phyloP scores from a whole-genome alignment of 1,140 invertebrate species.

The Bacillus rossius region DNA sequence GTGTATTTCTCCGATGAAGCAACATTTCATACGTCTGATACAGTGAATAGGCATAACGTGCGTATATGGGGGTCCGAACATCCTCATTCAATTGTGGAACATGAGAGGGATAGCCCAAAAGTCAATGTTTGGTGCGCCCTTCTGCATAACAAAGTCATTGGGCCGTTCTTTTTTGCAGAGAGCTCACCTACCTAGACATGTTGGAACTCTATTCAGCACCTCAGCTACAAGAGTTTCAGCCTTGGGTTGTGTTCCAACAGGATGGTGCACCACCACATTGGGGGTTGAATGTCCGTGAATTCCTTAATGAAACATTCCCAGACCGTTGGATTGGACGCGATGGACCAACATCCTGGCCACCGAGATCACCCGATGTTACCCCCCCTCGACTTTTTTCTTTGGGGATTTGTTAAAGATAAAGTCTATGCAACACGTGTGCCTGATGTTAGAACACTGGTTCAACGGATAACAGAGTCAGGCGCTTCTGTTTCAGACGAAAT shows the following conservation, averaged over 20 bases:
- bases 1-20: conserved; percentile 4
- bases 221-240: too few relatives aligned
- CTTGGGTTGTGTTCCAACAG: neutral
- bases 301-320: conserved; percentile 22
- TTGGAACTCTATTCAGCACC: too few relatives aligned
- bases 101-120: conserved; percentile 14
- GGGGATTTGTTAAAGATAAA: too few relatives aligned
- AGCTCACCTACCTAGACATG: too few relatives aligned
- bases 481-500: too few relatives aligned
- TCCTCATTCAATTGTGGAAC: neutral
- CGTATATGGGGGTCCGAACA: conserved; percentile 13
- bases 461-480: too few relatives aligned
- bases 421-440: too few relatives aligned
- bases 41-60: conserved; percentile 14
- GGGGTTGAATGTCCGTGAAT: conserved; percentile 10
- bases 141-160: too few relatives aligned
- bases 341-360: conserved; percentile 21
- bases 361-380: conserved; percentile 25
- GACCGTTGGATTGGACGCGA: conserved; percentile 22
- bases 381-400: conserved; percentile 23
- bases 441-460: too few relatives aligned
- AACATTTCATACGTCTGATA: conserved; percentile 9
- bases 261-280: conserved; percentile 13
- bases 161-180: too few relatives aligned
- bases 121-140: conserved; percentile 10